phyloP scores from a whole-genome alignment of 2,113 vertebrate genomes.

The Hassar affinis region DNA sequence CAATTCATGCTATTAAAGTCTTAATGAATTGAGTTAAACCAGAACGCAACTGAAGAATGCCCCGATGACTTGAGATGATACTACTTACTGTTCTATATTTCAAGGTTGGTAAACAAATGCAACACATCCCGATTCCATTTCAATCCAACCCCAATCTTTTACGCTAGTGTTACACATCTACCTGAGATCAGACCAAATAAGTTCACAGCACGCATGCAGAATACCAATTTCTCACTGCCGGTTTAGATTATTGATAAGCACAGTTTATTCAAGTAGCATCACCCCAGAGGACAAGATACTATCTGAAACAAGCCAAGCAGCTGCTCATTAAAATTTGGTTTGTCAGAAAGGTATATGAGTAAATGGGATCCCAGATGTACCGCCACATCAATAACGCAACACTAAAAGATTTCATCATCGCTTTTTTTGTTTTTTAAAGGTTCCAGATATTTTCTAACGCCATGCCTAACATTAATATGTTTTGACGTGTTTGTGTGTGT shows the following conservation, averaged over 20 bases:
- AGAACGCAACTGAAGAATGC: neutral
- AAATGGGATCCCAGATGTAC: slow-evolving; percentile 40
- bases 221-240: slow-evolving; percentile 18
- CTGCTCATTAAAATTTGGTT: slow-evolving; percentile 47
- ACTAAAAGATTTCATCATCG: slow-evolving; percentile 46
- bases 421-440: slow-evolving; percentile 25
- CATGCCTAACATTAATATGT: slow-evolving; percentile 37
- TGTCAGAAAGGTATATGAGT: slow-evolving; percentile 24
- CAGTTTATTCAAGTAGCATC: slow-evolving; percentile 43
- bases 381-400: slow-evolving; percentile 44
- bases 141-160: slow-evolving; percentile 12
- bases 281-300: slow-evolving; percentile 26
- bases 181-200: slow-evolving; percentile 24
- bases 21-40: neutral
- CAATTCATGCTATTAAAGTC: neutral
- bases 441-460: slow-evolving; percentile 26
- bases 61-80: neutral
- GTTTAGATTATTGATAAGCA: slow-evolving; percentile 37
- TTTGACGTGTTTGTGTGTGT: neutral
- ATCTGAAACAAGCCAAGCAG: slow-evolving; percentile 33
- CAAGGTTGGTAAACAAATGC: slow-evolving; percentile 7
- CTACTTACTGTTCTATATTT: neutral
- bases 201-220: neutral
- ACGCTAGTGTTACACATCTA: neutral
- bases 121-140: slow-evolving; percentile 20